Evolutionary conservation across 2,113 vertebrate genomes (phyloP).

Genomic region (Cavia porcellus): DNA sequence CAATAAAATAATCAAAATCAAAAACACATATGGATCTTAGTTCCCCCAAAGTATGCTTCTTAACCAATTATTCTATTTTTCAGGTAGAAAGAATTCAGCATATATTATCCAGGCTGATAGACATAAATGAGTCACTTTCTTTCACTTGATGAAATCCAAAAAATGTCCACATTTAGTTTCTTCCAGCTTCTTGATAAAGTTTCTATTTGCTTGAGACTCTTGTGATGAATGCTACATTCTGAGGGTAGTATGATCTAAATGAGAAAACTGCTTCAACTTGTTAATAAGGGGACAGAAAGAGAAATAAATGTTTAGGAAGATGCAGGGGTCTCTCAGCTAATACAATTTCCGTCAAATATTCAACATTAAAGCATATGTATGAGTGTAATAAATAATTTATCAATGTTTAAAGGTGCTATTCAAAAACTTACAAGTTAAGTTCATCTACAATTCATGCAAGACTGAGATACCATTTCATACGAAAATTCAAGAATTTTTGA

Average conservation of each 20-base stretch:
- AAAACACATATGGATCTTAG: not conserved
- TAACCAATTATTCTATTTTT: not conserved
- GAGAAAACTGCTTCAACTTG: not conserved
- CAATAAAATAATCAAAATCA: too few species aligned
- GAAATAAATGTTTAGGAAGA: not conserved
- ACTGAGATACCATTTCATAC: constrained; percentile 13
- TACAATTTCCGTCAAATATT: not conserved
- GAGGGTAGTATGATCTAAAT: not conserved
- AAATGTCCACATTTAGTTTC: not conserved
- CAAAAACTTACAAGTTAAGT: constrained; percentile 28
- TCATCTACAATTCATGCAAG: not conserved
- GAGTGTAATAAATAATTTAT: not conserved
- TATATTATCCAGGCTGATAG: not conserved
- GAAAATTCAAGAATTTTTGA: constrained; percentile 38
- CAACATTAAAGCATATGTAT: not conserved
- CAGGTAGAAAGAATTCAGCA: not conserved
- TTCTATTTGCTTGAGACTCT: not conserved
- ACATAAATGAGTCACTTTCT: not conserved
- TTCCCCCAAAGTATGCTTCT: not conserved
- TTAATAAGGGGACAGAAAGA: not conserved
- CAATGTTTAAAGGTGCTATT: not conserved
- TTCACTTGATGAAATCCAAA: not conserved
- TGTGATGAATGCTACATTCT: not conserved
- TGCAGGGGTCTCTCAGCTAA: not conserved
- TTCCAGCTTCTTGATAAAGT: not conserved